Evolutionary conservation across 2,113 vertebrate genomes (phyloP).

Genomic region (Pogonocichla stellata): DNA sequence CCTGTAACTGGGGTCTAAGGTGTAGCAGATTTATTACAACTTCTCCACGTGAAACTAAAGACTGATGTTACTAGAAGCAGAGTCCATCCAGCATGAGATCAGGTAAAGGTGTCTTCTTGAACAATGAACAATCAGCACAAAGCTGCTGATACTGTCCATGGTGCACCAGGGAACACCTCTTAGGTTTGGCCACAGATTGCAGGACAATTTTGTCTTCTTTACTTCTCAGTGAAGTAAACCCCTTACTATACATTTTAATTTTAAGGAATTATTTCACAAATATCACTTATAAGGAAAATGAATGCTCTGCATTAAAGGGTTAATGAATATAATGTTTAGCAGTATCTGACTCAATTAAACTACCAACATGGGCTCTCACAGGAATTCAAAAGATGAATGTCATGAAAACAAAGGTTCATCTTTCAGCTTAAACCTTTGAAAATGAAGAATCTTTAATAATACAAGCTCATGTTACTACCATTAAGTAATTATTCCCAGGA

Average conservation of each 20-base stretch:
- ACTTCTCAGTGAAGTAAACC: neutral
- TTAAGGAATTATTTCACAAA: neutral
- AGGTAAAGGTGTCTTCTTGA: neutral
- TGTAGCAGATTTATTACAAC: constrained; percentile 62
- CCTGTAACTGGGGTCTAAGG: constrained; percentile 70
- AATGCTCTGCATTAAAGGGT: neutral
- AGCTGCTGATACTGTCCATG: neutral
- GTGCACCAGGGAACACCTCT: neutral
- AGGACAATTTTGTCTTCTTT: neutral
- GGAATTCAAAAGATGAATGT: neutral
- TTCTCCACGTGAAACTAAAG: constrained; percentile 21
- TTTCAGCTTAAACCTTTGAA: neutral
- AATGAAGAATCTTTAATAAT: neutral
- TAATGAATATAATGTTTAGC: neutral
- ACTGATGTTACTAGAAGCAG: neutral
- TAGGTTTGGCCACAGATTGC: neutral
- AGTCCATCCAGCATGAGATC: neutral
- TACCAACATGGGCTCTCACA: neutral
- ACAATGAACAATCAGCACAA: neutral
- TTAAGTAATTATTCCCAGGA: neutral
- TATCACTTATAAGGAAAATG: neutral
- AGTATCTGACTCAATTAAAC: neutral
- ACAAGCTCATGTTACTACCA: neutral
- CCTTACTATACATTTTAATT: neutral
- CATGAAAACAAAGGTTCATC: neutral